A percentile compares a stretch with the other conserved stretches of the same genome.
phyloP scores from a whole-genome alignment of 2,797 vertebrate genomes.

The Diceros bicornis region DNA sequence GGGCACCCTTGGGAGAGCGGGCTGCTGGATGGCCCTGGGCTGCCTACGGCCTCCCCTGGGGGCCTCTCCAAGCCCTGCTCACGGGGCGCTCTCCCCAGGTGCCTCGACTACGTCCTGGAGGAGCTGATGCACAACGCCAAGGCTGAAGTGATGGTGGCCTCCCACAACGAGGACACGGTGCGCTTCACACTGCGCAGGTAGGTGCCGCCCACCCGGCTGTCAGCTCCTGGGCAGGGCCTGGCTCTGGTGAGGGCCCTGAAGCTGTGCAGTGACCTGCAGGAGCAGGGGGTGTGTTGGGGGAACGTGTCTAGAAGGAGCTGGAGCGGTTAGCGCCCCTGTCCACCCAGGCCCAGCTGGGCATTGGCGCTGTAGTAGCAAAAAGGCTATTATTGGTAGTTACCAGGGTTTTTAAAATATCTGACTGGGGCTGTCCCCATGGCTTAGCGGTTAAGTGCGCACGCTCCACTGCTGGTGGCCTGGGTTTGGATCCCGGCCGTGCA shows the following conservation, averaged over 20 bases:
- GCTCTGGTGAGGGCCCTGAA: not conserved
- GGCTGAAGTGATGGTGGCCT: slow-evolving; percentile 95
- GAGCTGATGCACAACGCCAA: slow-evolving; percentile 92
- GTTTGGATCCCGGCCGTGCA: too few relatives aligned
- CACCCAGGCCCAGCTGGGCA: fast-evolving
- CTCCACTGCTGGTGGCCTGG: too few relatives aligned
- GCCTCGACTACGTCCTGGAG: slow-evolving; percentile 94
- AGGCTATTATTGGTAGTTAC: not conserved
- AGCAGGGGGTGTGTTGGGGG: not conserved
- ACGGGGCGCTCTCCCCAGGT: slow-evolving; percentile 87
- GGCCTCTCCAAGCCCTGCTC: not conserved
- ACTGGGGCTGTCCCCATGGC: too few relatives aligned
- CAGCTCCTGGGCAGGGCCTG: not conserved
- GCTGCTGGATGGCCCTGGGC: not conserved
- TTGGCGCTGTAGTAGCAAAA: not conserved
- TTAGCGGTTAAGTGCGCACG: too few relatives aligned
- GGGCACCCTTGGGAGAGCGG: not conserved
- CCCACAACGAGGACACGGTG: slow-evolving; percentile 95
- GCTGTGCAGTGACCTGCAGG: not conserved
- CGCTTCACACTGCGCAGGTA: slow-evolving; percentile 93
- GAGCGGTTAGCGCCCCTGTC: not conserved
- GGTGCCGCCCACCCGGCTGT: not conserved
- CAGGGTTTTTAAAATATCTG: not conserved
- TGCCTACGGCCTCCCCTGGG: not conserved
- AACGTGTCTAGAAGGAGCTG: too few relatives aligned